These are phyloP conservation scores for Diadegma fenestrale DNA, from an alignment of 2,888 invertebrate genomes.

Conservation along the genomic window DNA sequence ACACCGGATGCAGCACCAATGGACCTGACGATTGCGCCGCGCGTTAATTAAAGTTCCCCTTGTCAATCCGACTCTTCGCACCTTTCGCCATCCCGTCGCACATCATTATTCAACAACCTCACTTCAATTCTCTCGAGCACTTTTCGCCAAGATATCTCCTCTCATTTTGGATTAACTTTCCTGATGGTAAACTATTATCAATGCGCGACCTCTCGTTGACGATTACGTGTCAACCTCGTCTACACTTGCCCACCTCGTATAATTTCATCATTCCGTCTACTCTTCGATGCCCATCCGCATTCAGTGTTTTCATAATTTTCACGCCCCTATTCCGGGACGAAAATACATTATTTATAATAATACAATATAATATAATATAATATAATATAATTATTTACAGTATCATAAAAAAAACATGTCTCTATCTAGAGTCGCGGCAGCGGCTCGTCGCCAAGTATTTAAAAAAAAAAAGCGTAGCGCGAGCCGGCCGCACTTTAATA, in stretches of 20 bases:
- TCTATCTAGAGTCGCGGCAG: no score
- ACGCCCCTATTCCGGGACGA: no score
- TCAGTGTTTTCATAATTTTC: background rate
- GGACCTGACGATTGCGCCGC: slow-evolving; percentile 38
- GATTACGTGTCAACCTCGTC: background rate
- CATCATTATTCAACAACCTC: slow-evolving; percentile 42
- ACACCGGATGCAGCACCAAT: slow-evolving; percentile 28
- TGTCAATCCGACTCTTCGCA: slow-evolving; percentile 25
- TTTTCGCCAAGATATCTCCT: slow-evolving; percentile 49
- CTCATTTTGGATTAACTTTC: slow-evolving; percentile 10
- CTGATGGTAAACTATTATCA: background rate
- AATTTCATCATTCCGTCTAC: background rate
- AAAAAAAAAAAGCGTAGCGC: no score
- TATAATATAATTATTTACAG: no score
- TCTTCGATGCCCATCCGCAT: background rate
- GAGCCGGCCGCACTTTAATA: no score
- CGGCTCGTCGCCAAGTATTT: no score
- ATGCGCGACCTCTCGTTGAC: background rate
- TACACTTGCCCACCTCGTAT: background rate
- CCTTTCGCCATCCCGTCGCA: slow-evolving; percentile 11
- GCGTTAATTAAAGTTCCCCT: slow-evolving; percentile 60
- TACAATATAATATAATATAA: no score
- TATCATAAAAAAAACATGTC: no score
- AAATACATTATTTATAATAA: no score
- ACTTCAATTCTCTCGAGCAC: slow-evolving; percentile 37